Conservation (phyloP, 92 coral and sea anemone species). For the Phenganax subtilis region DNA sequence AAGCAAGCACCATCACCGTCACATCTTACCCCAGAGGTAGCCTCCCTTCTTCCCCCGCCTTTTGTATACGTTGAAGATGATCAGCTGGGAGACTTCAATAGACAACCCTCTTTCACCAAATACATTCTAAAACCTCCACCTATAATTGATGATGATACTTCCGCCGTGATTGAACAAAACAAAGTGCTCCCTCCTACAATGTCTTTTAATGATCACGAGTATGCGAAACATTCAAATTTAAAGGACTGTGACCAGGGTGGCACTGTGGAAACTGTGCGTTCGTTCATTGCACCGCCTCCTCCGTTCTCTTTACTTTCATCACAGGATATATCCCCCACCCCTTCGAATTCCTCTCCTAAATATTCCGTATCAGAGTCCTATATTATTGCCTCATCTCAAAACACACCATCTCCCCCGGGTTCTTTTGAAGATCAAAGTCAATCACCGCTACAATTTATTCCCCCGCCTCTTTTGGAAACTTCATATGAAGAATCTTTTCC, state of each 20-base stretch:
- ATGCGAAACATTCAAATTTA: not conserved
- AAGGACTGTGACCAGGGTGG: not conserved
- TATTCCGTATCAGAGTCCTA: not conserved
- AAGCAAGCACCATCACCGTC: not conserved
- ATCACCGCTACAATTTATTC: not conserved
- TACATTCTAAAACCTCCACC: slow-evolving; percentile 34
- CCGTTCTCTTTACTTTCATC: not conserved
- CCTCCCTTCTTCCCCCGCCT: slow-evolving; percentile 21
- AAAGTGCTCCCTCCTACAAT: slow-evolving; percentile 26
- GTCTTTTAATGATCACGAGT: slow-evolving; percentile 23
- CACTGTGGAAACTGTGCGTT: slow-evolving; percentile 15
- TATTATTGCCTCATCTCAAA: not conserved
- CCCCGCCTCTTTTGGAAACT: not conserved
- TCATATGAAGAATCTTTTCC: not conserved
- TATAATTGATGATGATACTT: slow-evolving; percentile 16
- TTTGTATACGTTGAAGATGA: slow-evolving; percentile 16
- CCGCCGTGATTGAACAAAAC: slow-evolving; percentile 22
- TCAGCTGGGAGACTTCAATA: not conserved
- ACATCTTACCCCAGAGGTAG: not conserved
- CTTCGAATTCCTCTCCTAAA: slow-evolving; percentile 3
- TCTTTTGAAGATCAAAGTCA: not conserved
- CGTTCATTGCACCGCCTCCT: slow-evolving; percentile 25
- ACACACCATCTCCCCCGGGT: not conserved
- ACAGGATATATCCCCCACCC: slow-evolving; percentile 10
- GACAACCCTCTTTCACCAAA: slow-evolving; percentile 26